Evolutionary conservation across 2,888 invertebrate species (phyloP), one percentile per base, ranked within the genome.

Genomic region (Philaethria dido): DNA sequence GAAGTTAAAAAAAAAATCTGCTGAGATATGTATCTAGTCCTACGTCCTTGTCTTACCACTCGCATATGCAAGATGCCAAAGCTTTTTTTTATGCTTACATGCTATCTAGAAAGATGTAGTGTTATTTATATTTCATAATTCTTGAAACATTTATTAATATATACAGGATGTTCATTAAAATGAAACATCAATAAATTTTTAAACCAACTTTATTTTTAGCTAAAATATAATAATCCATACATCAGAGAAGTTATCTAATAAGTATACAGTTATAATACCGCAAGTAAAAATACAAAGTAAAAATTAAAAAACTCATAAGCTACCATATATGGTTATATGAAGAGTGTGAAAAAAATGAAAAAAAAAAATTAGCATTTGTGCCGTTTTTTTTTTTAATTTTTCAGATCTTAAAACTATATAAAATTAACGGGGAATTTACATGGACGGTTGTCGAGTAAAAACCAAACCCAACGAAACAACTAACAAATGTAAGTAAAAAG

Each of bases 181-280:
- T 87, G 74, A 87, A 88, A 85, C 80, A 80, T 65, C 42, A 73
- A 36, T 78, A 47, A 45, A 60, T 87, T 88, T 90, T 92, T 90
- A 92, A 92, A 92, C 90, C 92, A 92, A 92, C 92, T 92, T 92
- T 92, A 92, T 92, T 92, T 91, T 91, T 92, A 92, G 92, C 92
- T 92, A 92, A 92, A 92, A 92, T 92, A 92, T 92, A 92, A 91
- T 92, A 90, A 92, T 92, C 84, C 91, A 92, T 92, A 92, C 92
- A 92, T 92, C 89, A 90, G 92, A 89, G 90, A 89, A 91, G 91
- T 85, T 85, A 75, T 85, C 85, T 89, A 60, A 45, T 60, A 91
- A 86, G 81, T 86, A 85, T 87, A 89, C 82, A 83, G 82, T 88
- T 84, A 85, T 86, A 87, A 87, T 89, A 91, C 88, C 85, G 81